Evolutionary conservation across 2,888 invertebrate species (phyloP).

Genomic region (Phaedon cochleariae): DNA sequence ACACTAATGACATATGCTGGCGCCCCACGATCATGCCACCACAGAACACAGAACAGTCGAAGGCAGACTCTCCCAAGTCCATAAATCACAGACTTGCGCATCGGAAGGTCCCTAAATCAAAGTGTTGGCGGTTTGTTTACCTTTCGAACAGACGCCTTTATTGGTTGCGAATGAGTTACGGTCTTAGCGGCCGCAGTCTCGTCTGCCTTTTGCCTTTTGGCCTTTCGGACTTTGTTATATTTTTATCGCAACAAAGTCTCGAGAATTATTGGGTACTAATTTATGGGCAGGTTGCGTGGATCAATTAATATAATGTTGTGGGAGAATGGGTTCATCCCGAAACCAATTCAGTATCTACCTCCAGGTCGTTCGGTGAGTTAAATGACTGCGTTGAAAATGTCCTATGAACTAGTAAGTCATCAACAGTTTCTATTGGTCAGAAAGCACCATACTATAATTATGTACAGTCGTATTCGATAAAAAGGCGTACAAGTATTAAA

Average conservation of each 20-base stretch:
- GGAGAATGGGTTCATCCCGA: neutral
- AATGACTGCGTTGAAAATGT: too few species aligned
- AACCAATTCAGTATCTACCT: neutral
- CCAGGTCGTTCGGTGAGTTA: too few species aligned
- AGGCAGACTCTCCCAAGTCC: conserved; percentile 8
- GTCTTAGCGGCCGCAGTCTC: conserved; percentile 28
- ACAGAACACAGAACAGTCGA: neutral
- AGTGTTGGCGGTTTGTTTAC: conserved; percentile 54
- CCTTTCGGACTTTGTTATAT: conserved; percentile 46
- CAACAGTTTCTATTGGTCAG: too few species aligned
- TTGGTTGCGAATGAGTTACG: conserved; percentile 52
- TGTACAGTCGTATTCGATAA: too few species aligned
- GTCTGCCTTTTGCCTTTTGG: neutral
- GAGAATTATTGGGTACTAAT: neutral
- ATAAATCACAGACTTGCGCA: conserved; percentile 38
- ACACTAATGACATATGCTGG: neutral
- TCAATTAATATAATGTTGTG: neutral
- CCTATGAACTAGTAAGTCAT: too few species aligned
- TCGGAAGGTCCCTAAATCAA: conserved; percentile 46
- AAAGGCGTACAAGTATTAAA: too few species aligned
- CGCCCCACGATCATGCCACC: neutral
- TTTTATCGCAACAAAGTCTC: conserved; percentile 50
- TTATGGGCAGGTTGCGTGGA: neutral
- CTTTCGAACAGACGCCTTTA: conserved; percentile 51
- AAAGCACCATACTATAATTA: too few species aligned